phyloP scores from a whole-genome alignment of 2,113 vertebrate genomes.

The Protomyctophum bolini region DNA sequence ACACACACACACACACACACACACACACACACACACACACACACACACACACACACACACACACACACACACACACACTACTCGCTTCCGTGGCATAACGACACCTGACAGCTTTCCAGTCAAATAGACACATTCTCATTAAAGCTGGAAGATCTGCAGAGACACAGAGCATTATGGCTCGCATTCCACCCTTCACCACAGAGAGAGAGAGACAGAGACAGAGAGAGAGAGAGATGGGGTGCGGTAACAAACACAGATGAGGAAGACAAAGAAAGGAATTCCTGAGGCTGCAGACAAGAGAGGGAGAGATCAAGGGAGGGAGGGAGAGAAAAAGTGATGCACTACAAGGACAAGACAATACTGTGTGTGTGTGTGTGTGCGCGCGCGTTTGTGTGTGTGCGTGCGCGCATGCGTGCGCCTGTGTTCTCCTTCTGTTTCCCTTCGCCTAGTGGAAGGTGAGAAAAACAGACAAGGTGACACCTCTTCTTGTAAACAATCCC shows the following conservation, averaged over 20 bases:
- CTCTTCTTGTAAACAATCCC: neutral
- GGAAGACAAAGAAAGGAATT: neutral
- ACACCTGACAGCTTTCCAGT: constrained; percentile 78
- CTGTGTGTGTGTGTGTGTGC: too few relatives aligned
- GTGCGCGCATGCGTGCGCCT: too few relatives aligned
- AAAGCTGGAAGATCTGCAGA: constrained; percentile 61
- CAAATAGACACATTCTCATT: constrained; percentile 70
- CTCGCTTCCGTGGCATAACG: constrained; percentile 49
- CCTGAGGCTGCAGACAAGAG: neutral
- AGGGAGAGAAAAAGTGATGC: neutral
- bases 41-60: constrained; percentile 4
- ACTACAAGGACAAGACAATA: too few relatives aligned
- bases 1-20: constrained; percentile 7
- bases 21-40: constrained; percentile 21
- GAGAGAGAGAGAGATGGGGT: neutral
- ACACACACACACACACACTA: constrained; percentile 11
- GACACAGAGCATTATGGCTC: constrained; percentile 60
- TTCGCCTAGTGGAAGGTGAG: constrained; percentile 11
- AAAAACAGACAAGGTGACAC: constrained; percentile 19
- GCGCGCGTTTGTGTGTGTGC: too few relatives aligned
- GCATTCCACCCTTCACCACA: constrained; percentile 56
- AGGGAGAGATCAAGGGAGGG: too few relatives aligned
- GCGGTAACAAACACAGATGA: neutral
- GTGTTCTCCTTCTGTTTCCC: neutral
- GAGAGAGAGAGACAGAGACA: neutral